Percentiles rank a stretch among this genome's conserved stretches.
Conservation (phyloP, 2,113 vertebrate species). For the Merops nubicus region DNA sequence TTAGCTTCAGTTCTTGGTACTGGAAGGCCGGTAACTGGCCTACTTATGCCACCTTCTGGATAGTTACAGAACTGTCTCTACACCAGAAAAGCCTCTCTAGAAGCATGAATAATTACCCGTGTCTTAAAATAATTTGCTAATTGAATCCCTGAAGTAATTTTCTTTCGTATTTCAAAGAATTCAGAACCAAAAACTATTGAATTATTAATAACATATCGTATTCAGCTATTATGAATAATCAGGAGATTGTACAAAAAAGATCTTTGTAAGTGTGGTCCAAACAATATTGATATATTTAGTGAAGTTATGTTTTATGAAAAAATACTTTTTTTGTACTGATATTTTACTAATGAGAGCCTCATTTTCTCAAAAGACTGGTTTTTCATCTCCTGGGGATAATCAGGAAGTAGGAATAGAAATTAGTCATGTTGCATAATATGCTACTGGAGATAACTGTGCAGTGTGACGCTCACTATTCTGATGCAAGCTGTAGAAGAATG, state of each 20-base stretch:
- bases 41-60: slow-evolving; percentile 60
- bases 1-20: background rate
- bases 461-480: background rate
- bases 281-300: background rate
- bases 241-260: background rate
- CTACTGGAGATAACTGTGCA: background rate
- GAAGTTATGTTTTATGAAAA: background rate
- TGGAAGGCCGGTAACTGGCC: background rate
- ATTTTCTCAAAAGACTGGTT: background rate
- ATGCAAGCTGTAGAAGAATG: background rate
- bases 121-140: slow-evolving; percentile 5
- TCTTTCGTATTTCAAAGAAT: background rate
- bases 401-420: background rate
- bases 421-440: background rate
- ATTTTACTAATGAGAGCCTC: background rate
- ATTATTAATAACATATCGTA: background rate
- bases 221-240: background rate
- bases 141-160: background rate
- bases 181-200: background rate
- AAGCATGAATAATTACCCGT: background rate
- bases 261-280: background rate
- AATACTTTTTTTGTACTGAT: background rate
- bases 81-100: background rate
- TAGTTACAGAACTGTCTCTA: background rate
- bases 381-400: background rate